These are phyloP conservation scores for Choloepus hoffmanni DNA, from an alignment of 2,113 vertebrate genomes.

Conservation along the genomic window DNA sequence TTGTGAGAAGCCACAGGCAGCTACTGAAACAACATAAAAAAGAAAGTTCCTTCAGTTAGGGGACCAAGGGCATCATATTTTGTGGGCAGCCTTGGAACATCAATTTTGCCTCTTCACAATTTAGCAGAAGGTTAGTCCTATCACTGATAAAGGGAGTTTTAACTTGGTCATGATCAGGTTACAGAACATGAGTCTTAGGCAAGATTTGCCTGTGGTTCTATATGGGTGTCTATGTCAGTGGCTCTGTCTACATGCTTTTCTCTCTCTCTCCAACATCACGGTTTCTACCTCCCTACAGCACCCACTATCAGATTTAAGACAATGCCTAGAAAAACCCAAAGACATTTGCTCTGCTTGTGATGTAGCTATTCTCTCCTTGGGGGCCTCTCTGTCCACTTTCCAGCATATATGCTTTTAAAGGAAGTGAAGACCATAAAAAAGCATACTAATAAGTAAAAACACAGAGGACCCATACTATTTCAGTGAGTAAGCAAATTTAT, in stretches of 20 bases:
- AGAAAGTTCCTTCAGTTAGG: background rate
- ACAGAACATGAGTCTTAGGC: background rate
- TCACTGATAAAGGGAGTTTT: background rate
- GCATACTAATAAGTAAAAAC: constrained; percentile 51
- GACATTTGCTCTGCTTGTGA: background rate
- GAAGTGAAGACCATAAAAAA: constrained; percentile 48
- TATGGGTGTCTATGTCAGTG: background rate
- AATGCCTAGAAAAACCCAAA: background rate
- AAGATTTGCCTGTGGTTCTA: background rate
- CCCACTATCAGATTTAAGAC: background rate
- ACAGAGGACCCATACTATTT: constrained; percentile 36
- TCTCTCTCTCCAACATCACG: background rate
- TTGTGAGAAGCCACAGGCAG: background rate
- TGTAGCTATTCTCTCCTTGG: background rate
- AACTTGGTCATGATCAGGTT: background rate
- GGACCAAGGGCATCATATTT: background rate
- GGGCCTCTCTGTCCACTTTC: background rate
- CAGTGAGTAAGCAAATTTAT: constrained; percentile 70
- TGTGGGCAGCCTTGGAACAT: background rate
- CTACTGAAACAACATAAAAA: background rate
- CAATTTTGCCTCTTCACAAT: background rate
- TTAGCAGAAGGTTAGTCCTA: background rate
- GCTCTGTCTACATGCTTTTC: background rate
- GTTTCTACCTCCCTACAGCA: background rate
- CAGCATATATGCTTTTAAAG: constrained; percentile 29